Percentiles rank a stretch among this genome's conserved stretches.
These are phyloP conservation scores for Erebia epiphron DNA, from an alignment of 2,888 invertebrate species.

Conservation along the genomic window DNA sequence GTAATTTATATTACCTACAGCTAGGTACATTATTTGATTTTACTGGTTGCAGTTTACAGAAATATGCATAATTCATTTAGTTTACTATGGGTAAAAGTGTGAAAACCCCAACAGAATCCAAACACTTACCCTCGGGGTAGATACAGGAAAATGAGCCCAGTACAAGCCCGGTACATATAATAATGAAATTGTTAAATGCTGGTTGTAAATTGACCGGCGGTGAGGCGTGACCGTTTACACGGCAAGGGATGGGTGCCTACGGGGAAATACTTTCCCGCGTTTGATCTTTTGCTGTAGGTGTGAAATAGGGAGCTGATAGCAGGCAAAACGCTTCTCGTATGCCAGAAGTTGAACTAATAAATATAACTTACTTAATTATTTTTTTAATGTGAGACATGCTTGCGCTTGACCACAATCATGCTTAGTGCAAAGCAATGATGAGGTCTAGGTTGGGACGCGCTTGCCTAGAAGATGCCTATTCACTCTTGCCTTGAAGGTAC, in stretches of 20 bases:
- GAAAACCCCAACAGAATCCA: background rate
- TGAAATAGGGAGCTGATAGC: no score
- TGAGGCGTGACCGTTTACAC: slow-evolving; percentile 18
- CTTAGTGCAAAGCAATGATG: no score
- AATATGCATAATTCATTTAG: background rate
- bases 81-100: slow-evolving; percentile 12
- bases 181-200: slow-evolving; percentile 20
- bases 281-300: slow-evolving; percentile 16
- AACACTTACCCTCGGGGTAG: background rate
- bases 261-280: slow-evolving; percentile 9
- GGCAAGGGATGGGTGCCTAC: slow-evolving; percentile 9
- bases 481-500: no score
- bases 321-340: no score
- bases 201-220: slow-evolving; percentile 17
- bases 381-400: no score
- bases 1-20: background rate
- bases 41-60: background rate
- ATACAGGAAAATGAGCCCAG: slow-evolving; percentile 12
- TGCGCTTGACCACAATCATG: no score
- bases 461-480: no score
- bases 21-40: background rate
- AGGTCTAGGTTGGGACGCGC: no score
- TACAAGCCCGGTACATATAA: slow-evolving; percentile 19
- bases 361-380: no score
- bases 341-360: no score